phyloP scores from a whole-genome alignment of 2,113 vertebrate species.

The Oryzias curvinotus region DNA sequence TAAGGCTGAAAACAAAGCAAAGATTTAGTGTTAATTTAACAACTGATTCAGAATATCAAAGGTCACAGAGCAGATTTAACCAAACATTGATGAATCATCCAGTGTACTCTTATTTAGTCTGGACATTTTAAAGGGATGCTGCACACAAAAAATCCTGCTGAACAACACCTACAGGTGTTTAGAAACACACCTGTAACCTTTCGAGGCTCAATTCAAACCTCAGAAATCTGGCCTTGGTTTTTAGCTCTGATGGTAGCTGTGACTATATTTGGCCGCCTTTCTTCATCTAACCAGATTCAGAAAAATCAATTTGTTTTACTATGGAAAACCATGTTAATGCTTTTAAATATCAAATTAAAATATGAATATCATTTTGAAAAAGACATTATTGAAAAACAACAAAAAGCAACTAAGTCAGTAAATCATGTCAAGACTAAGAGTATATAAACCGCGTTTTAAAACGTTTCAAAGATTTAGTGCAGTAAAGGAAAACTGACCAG shows the following conservation, averaged over 20 bases:
- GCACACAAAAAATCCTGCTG: constrained; percentile 1
- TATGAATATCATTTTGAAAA: background rate
- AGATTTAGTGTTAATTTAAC: too few relatives aligned
- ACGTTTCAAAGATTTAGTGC: background rate
- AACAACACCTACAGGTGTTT: background rate
- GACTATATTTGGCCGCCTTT: too few relatives aligned
- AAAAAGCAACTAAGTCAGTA: background rate
- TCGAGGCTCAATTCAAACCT: background rate
- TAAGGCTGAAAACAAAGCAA: background rate
- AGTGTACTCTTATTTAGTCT: too few relatives aligned
- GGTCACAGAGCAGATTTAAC: too few relatives aligned
- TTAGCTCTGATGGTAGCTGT: too few relatives aligned
- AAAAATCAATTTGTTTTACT: too few relatives aligned
- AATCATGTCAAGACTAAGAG: background rate
- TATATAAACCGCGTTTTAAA: background rate
- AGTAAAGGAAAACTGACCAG: background rate
- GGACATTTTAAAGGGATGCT: constrained; percentile 58
- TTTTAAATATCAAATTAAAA: background rate
- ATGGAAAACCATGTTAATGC: background rate
- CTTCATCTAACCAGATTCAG: too few relatives aligned
- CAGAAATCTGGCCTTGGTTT: background rate
- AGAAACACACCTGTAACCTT: background rate
- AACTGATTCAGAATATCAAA: too few relatives aligned
- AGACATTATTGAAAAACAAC: background rate
- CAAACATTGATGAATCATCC: too few relatives aligned